A percentile compares a stretch with the other conserved stretches of the same genome.
Conservation (phyloP, 2,797 vertebrate species). For the Pelobates cultripes region DNA sequence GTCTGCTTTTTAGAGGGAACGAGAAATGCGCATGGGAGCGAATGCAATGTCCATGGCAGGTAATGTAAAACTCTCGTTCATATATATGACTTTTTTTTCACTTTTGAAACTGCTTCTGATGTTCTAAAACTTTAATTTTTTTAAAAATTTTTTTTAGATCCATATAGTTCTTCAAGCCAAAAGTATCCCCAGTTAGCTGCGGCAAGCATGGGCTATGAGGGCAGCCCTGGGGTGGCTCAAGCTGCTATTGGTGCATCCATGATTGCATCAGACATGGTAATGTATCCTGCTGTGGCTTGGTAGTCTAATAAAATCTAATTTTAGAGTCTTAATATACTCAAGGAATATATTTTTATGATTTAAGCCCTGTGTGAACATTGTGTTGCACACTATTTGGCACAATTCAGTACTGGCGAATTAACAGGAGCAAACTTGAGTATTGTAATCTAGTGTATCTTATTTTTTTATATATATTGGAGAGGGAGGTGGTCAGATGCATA, state of each 20-base stretch:
- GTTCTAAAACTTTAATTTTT: slow-evolving; percentile 48
- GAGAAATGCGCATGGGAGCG: slow-evolving; percentile 92
- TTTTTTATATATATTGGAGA: too few species aligned
- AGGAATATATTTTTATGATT: too few species aligned
- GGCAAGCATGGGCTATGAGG: slow-evolving; percentile 89
- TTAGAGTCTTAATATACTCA: too few species aligned
- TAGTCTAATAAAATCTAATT: background rate
- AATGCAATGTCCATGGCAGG: slow-evolving; percentile 90
- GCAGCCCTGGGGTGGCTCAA: slow-evolving; percentile 88
- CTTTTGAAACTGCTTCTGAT: too few species aligned
- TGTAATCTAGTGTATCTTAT: too few species aligned
- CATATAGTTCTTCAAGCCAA: slow-evolving; percentile 86
- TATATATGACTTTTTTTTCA: background rate
- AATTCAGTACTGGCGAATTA: too few species aligned
- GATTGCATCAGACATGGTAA: slow-evolving; percentile 98
- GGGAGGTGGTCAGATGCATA: too few species aligned
- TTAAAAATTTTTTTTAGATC: slow-evolving; percentile 72
- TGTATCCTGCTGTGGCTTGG: slow-evolving; percentile 76
- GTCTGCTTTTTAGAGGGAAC: slow-evolving; percentile 79
- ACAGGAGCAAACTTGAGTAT: too few species aligned
- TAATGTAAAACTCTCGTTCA: slow-evolving; percentile 62
- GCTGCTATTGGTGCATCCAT: slow-evolving; percentile 83
- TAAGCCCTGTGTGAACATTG: too few species aligned
- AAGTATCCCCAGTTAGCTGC: slow-evolving; percentile 86
- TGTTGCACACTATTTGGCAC: too few species aligned